Evolutionary conservation across 2,797 vertebrate genomes (phyloP).

Genomic region (Enteromius unitaeniatus): DNA sequence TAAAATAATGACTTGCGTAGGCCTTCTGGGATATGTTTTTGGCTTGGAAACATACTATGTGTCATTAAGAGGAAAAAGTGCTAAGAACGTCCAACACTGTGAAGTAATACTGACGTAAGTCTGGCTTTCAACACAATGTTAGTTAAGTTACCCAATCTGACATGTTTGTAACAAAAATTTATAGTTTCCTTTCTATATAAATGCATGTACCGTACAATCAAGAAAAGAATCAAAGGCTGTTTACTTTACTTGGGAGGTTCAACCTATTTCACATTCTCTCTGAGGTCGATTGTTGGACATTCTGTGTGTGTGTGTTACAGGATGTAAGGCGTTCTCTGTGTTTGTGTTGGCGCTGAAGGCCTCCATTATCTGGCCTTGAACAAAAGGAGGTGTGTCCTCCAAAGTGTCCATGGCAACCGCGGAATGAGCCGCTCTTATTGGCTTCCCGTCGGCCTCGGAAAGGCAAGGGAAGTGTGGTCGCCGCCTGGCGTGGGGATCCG

Average conservation of each 20-base stretch:
- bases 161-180: background rate
- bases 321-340: slow-evolving; percentile 58
- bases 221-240: slow-evolving; percentile 38
- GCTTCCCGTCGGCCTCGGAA: slow-evolving; percentile 73
- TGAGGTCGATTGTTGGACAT: slow-evolving; percentile 36
- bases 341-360: slow-evolving; percentile 74
- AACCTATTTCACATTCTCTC: slow-evolving; percentile 29
- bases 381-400: slow-evolving; percentile 76
- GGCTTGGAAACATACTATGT: background rate
- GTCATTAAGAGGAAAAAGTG: background rate
- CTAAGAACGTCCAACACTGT: slow-evolving; percentile 9
- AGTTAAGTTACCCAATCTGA: slow-evolving; percentile 9
- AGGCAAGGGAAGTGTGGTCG: slow-evolving; percentile 79
- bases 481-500: slow-evolving; percentile 63
- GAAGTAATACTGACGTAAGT: slow-evolving; percentile 27
- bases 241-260: slow-evolving; percentile 29
- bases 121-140: slow-evolving; percentile 13
- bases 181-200: slow-evolving; percentile 38
- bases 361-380: slow-evolving; percentile 78
- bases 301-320: slow-evolving; percentile 51
- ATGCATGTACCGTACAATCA: slow-evolving; percentile 4
- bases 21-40: slow-evolving; percentile 14
- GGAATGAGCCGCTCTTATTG: slow-evolving; percentile 63
- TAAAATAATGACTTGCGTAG: background rate
- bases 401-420: slow-evolving; percentile 63